Percentiles rank a stretch among this genome's conserved stretches.
Evolutionary conservation across 2,113 vertebrate species (phyloP).

Genomic region (Corynorhinus townsendii): DNA sequence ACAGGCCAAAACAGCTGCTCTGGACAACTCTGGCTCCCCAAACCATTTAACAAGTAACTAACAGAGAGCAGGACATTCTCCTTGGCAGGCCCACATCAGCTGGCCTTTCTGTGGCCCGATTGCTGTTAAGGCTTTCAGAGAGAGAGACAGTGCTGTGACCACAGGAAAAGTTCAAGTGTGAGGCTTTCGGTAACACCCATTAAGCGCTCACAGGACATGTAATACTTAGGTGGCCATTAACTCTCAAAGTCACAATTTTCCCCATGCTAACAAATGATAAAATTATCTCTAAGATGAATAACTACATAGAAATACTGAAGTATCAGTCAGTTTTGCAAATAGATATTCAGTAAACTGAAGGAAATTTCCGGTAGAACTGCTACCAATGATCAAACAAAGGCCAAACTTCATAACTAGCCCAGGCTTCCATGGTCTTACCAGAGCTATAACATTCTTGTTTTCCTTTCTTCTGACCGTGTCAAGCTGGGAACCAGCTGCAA

Average conservation of each 20-base stretch:
- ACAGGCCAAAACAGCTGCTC: background rate
- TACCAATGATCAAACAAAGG: background rate
- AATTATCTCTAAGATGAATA: background rate
- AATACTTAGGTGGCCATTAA: background rate
- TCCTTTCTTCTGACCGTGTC: slow-evolving; percentile 93
- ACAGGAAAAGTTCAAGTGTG: background rate
- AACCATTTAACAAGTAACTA: background rate
- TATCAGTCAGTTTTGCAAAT: background rate
- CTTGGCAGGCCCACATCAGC: background rate
- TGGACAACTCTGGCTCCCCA: background rate
- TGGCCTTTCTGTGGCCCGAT: background rate
- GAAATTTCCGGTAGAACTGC: background rate
- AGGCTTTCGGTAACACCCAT: background rate
- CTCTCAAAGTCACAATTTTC: background rate
- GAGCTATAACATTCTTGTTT: slow-evolving; percentile 88
- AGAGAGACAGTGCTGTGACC: background rate
- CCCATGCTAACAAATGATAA: background rate
- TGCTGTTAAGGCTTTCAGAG: background rate
- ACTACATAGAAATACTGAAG: background rate
- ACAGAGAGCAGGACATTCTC: background rate
- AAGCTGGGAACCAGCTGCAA: slow-evolving; percentile 94
- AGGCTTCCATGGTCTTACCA: slow-evolving; percentile 79
- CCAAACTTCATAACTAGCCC: background rate
- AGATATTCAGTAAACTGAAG: background rate
- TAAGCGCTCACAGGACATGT: background rate